Conservation (phyloP, 53 echinoderm and acorn worm species). For the Crossaster papposus region DNA sequence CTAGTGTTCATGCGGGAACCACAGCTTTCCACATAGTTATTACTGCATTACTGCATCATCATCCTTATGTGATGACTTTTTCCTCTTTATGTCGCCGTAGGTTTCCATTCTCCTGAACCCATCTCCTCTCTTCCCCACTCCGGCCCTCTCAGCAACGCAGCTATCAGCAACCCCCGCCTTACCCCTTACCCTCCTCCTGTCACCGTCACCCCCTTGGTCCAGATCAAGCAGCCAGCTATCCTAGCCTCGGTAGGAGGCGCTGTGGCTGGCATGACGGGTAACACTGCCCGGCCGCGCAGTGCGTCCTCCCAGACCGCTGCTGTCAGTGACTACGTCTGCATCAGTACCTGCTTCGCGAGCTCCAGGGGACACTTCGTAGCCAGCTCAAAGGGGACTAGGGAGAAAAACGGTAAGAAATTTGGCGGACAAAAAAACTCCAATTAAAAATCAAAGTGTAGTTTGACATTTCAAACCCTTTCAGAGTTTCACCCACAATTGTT, state of each 20-base stretch:
- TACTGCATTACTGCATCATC: too few species aligned
- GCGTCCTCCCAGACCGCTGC: constrained; percentile 63
- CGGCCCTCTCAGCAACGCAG: constrained; percentile 66
- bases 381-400: constrained; percentile 66
- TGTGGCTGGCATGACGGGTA: constrained; percentile 74
- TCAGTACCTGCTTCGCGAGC: constrained; percentile 77
- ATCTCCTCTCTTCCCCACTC: constrained; percentile 70
- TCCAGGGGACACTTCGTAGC: constrained; percentile 55
- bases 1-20: too few species aligned
- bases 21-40: too few species aligned
- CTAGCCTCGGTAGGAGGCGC: constrained; percentile 78
- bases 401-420: constrained; percentile 57
- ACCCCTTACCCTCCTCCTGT: constrained; percentile 92
- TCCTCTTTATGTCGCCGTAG: constrained; percentile 45
- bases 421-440: background rate
- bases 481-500: too few species aligned
- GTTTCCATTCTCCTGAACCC: constrained; percentile 92
- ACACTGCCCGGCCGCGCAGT: constrained; percentile 61
- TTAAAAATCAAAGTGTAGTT: background rate
- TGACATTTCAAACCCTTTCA: too few species aligned
- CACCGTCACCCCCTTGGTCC: constrained; percentile 76
- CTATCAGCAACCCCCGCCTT: constrained; percentile 87
- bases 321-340: constrained; percentile 80
- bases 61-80: background rate
- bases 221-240: constrained; percentile 87